Percentiles rank a stretch among this genome's conserved stretches.
These are phyloP conservation scores for Achroia grisella DNA, from an alignment of 1,140 invertebrate species.

Conservation along the genomic window DNA sequence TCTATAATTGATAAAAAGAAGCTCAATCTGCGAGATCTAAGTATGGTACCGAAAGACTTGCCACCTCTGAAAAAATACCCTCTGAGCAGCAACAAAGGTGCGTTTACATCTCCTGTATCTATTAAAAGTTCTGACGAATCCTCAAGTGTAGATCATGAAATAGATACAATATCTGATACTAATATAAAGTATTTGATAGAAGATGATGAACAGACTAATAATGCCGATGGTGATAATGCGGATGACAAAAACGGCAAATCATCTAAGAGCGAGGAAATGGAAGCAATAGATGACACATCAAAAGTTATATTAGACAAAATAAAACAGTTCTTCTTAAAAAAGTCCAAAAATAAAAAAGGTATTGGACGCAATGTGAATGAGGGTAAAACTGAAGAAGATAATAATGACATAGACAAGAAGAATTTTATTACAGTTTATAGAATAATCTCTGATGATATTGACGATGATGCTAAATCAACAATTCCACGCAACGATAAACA, in stretches of 20 bases:
- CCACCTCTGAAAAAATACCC: conserved; percentile 3
- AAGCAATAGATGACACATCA: conserved; percentile 2
- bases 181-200: conserved; percentile 11
- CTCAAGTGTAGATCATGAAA: not conserved
- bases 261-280: conserved; percentile 1
- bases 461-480: conserved; percentile 5
- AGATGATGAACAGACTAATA: not conserved
- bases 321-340: conserved; percentile 2
- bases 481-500: not conserved
- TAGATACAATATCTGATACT: conserved; percentile 12
- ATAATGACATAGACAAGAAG: not conserved
- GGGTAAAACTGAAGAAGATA: not conserved
- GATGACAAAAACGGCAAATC: not conserved
- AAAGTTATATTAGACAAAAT: conserved; percentile 9
- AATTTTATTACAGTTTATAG: conserved; percentile 35
- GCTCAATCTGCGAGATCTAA: not conserved
- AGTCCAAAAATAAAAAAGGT: conserved; percentile 7
- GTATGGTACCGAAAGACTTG: conserved; percentile 3
- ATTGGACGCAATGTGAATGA: not conserved
- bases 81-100: not conserved
- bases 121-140: conserved; percentile 1
- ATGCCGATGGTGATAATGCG: not conserved
- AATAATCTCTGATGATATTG: conserved; percentile 24
- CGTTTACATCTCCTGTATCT: not conserved
- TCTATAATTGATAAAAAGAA: too few species aligned